phyloP scores from a whole-genome alignment of 2,113 vertebrate genomes.

The Ondatra zibethicus region DNA sequence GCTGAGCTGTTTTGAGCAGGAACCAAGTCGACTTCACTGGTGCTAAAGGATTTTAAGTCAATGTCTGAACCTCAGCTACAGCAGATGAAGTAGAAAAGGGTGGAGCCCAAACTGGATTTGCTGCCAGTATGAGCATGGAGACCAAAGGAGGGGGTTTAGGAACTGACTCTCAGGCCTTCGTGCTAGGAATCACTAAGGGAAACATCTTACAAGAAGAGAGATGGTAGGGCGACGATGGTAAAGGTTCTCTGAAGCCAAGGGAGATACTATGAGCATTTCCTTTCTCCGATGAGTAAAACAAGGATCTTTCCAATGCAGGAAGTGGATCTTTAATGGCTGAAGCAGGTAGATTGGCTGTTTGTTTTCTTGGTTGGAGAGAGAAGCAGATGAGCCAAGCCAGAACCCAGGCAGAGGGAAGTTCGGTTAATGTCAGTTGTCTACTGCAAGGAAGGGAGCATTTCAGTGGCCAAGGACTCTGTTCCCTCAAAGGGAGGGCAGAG shows the following conservation, averaged over 20 bases:
- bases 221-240: neutral
- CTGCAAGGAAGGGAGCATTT: neutral
- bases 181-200: neutral
- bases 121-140: neutral
- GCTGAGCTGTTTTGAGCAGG: neutral
- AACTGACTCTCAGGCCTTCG: neutral
- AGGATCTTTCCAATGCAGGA: neutral
- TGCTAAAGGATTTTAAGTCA: conserved; percentile 18
- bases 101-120: neutral
- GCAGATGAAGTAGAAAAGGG: neutral
- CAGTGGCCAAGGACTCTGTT: neutral
- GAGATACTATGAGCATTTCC: neutral
- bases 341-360: neutral
- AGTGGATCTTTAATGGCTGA: neutral
- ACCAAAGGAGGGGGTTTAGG: neutral
- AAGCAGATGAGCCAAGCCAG: neutral
- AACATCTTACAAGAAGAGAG: neutral
- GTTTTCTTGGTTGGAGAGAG: neutral
- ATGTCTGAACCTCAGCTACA: neutral
- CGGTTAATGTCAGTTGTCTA: neutral
- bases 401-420: neutral
- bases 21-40: neutral
- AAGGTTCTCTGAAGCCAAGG: neutral
- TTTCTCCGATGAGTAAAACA: neutral
- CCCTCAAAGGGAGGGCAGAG: neutral